Evolutionary conservation across 2,113 vertebrate genomes (phyloP).

Genomic region (Mus spicilegus): DNA sequence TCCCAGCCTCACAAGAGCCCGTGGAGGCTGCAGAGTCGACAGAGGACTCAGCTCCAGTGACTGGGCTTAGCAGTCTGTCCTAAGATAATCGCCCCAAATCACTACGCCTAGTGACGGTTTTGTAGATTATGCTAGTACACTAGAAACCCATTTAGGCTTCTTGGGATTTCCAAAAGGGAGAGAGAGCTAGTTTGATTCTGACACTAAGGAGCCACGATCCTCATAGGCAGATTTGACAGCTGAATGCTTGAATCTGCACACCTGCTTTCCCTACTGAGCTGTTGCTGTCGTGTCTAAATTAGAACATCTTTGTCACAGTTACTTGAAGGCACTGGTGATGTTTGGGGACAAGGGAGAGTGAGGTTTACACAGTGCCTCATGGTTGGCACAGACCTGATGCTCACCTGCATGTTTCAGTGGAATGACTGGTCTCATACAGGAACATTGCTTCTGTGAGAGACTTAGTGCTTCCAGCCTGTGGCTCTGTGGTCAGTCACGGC

Average conservation of each 20-base stretch:
- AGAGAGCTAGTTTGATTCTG: background rate
- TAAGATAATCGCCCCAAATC: rapidly evolving
- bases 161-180: rapidly evolving
- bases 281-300: background rate
- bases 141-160: background rate
- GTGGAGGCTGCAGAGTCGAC: rapidly evolving
- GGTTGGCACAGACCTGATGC: too few relatives aligned
- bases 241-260: background rate
- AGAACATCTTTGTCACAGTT: background rate
- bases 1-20: rapidly evolving
- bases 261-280: background rate
- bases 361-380: background rate
- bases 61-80: rapidly evolving
- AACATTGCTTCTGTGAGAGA: too few relatives aligned
- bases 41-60: background rate
- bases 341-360: background rate
- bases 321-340: slow-evolving; percentile 44
- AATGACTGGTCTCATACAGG: too few relatives aligned
- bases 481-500: too few relatives aligned
- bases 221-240: background rate
- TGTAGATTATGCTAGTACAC: rapidly evolving
- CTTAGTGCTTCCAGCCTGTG: too few relatives aligned
- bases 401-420: too few relatives aligned
- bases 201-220: rapidly evolving
- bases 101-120: too few relatives aligned